A percentile compares a stretch with the other conserved stretches of the same genome.
Conservation (phyloP, 2,888 invertebrate genomes). For the Andrena camellia region DNA sequence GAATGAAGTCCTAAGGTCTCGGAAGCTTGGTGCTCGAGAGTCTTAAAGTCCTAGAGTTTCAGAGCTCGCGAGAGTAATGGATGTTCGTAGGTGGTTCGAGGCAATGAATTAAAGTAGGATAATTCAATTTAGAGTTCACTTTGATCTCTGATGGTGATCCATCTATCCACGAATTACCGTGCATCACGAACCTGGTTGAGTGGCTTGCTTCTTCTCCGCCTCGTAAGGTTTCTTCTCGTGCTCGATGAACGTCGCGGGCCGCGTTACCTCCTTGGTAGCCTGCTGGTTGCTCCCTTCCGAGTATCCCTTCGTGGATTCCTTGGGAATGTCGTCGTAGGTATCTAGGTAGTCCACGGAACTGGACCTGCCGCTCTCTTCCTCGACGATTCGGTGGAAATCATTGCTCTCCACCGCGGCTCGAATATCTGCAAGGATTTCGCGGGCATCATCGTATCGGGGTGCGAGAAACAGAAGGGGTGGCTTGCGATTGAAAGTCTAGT, state of each 20-base stretch:
- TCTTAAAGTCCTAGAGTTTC: too few relatives aligned
- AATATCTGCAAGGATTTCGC: conserved; percentile 47
- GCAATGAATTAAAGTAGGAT: too few relatives aligned
- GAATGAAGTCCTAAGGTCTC: too few relatives aligned
- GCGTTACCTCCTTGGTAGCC: conserved; percentile 54
- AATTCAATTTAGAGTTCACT: neutral
- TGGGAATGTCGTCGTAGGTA: conserved; percentile 41
- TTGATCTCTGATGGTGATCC: conserved; percentile 31
- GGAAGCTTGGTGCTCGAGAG: too few relatives aligned
- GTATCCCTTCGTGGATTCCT: conserved; percentile 62
- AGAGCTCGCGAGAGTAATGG: too few relatives aligned
- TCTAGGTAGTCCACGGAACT: conserved; percentile 46
- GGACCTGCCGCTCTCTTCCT: conserved; percentile 42
- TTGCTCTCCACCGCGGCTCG: conserved; percentile 45
- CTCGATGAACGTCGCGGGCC: conserved; percentile 61
- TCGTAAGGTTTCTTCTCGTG: conserved; percentile 51
- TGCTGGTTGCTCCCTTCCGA: conserved; percentile 30
- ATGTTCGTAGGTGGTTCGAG: too few relatives aligned
- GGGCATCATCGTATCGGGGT: neutral
- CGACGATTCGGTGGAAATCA: conserved; percentile 49
- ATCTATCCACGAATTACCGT: conserved; percentile 55
- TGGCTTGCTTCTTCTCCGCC: conserved; percentile 56
- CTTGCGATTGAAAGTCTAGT: neutral
- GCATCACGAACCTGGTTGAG: conserved; percentile 73
- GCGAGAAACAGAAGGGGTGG: neutral